Base-by-base conservation (phyloP, 2,888 invertebrate genomes). In the Mimas tiliae region DNA sequence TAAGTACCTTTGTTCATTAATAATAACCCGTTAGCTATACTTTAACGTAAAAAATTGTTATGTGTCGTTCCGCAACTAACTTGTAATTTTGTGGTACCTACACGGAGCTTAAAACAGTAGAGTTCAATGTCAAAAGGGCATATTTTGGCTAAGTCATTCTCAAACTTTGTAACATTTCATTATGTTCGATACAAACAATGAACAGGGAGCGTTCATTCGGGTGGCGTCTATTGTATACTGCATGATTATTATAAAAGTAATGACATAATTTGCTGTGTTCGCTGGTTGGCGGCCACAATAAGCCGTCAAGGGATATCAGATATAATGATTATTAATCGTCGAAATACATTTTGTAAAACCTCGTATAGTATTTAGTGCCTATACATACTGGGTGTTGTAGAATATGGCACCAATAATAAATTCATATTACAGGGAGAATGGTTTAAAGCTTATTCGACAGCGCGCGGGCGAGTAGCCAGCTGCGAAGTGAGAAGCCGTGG, bases 181-280 rank as follows among this genome's bases (percentile, higher is more conserved):
- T 86, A 84, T 87, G 86, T 83, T 80, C 81, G 64, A 70, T 71
- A 69, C 72, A 79, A 84, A 87, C 86, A 86, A 87, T 82, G 79
- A 78, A 78, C 72, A 76, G 80, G 76, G 80, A 82, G 82, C 81
- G 78, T 84, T 83, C 86, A 86, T 83, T 85, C 84, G 81, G 81
- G 80, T 80, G 70, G 74, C 74, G 74, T 79, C 85, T 82, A 85
- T 89, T 89, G 87, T 88, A 76, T 74, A 73, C 74, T 75, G 75
- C 80, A 83, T 81, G 85, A 86, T 87, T 84, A 89, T 88, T 87
- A 88, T 84, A 86, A 86, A 88, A 87, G 88, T 85, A 87, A 88
- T 87, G 88, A 87, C 88, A 88, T 89, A 89, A 90, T 89, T 89
- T 88, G 83, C 81, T 77, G 77, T 81, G 79, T 79, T 82, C 81